Percentiles rank a stretch among this genome's conserved stretches.
phyloP scores from a whole-genome alignment of 2,797 vertebrate genomes.

The Eulemur rubriventer region DNA sequence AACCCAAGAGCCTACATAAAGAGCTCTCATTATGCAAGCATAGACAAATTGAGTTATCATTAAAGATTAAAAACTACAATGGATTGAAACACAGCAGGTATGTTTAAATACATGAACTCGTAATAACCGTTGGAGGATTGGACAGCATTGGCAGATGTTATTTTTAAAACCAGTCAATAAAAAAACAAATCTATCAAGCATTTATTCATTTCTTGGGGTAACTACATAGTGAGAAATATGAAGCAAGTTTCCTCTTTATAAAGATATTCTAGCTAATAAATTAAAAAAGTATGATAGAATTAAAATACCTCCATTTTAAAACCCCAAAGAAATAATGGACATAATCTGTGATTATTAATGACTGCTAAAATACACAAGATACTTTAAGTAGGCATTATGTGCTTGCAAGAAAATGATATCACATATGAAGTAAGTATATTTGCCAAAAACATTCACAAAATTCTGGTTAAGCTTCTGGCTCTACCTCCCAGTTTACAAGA shows the following conservation, averaged over 20 bases:
- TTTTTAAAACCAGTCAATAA: slow-evolving; percentile 20
- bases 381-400: not conserved
- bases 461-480: not conserved
- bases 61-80: not conserved
- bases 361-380: slow-evolving; percentile 1
- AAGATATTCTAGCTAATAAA: not conserved
- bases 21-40: not conserved
- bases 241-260: not conserved
- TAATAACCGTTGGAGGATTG: not conserved
- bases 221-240: slow-evolving; percentile 19
- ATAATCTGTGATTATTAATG: not conserved
- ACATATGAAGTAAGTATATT: not conserved
- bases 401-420: not conserved
- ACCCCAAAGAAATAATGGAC: not conserved
- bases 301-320: not conserved
- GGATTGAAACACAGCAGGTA: not conserved
- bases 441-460: not conserved
- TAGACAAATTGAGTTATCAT: not conserved
- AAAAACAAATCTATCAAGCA: not conserved
- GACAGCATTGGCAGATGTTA: not conserved
- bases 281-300: not conserved
- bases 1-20: not conserved
- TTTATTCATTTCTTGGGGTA: not conserved
- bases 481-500: not conserved
- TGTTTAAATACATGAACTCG: not conserved